Base-by-base conservation (phyloP, 2,888 invertebrate species). In the Oeneis ivallda region DNA sequence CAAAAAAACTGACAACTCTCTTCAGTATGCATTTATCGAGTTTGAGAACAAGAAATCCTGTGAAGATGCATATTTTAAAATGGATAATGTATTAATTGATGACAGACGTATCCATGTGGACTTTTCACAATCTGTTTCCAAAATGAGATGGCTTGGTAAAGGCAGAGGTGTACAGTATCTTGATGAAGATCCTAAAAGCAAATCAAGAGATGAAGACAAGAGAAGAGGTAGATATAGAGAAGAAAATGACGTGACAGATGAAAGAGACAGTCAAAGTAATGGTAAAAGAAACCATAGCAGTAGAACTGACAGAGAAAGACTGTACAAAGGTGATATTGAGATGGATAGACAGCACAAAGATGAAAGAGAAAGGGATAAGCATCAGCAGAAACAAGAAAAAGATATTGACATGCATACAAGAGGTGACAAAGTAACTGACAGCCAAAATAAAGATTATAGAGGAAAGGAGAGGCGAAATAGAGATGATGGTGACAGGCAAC, bases 61-160 rank as follows among this genome's bases (percentile, higher is more conserved):
- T 88, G 99, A 99, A 89, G 96, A 97, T 75, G 99, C 99, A 0
- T 99, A 97, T 86, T 98, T 99, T 79, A 99, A 99, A 92, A 99
- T 99, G 99, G 99, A 99, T 83, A 99, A 99, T 92, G 99, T 99
- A 0, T 92, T 99, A 7, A 99, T 99, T 76, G 99, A 99, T 88
- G 99, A 99, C 82, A 93, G 99, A 34, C 93, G 99, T 71, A 99
- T 99, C 78, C 99, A 99, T 89, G 99, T 99, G 0, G 99, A 99
- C 87, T 99, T 99, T 91, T 99, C 98, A 71, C 99, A 99, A 84
- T 99, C 99, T 58, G 99, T 99, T 0, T 95, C 99, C 1, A 99
- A 98, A 87, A 94, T 97, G 75, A 95, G 95, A 76, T 98, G 97
- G 97, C 93, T 95, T 62, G 98, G 98, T 2, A 98, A 97, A 89